Evolutionary conservation across 2,113 vertebrate genomes (phyloP).

Genomic region (Cyprinus carpio): DNA sequence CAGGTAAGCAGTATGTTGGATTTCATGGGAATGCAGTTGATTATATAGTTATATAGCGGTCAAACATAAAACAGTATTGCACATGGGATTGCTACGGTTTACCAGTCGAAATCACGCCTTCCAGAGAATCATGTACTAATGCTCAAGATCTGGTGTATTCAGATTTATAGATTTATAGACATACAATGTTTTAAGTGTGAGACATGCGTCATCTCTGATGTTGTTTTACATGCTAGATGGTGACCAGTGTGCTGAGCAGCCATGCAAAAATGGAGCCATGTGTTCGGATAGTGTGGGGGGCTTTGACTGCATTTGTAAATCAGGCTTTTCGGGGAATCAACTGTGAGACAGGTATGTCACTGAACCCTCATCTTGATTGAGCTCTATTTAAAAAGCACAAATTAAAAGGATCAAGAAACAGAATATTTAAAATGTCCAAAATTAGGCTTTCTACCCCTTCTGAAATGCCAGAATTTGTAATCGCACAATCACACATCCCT

Average conservation of each 20-base stretch:
- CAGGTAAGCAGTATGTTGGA: too few species aligned
- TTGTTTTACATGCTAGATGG: conserved; percentile 67
- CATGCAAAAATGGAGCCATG: conserved; percentile 78
- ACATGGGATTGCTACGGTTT: not conserved
- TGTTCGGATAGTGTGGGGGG: conserved; percentile 80
- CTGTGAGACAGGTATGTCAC: conserved; percentile 72
- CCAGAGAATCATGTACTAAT: not conserved
- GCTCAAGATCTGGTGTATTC: not conserved
- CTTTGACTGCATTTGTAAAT: conserved; percentile 79
- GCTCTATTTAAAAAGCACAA: not conserved
- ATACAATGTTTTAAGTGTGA: not conserved
- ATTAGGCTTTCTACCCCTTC: too few species aligned
- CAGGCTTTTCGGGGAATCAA: conserved; percentile 74
- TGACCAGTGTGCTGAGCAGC: conserved; percentile 75
- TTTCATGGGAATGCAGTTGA: not conserved
- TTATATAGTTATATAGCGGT: not conserved
- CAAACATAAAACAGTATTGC: not conserved
- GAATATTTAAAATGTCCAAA: not conserved
- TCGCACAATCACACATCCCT: too few species aligned
- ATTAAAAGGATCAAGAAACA: not conserved
- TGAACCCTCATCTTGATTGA: not conserved
- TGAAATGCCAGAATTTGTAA: too few species aligned
- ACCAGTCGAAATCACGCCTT: not conserved
- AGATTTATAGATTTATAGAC: too few species aligned
- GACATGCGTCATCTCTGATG: not conserved